Evolutionary conservation across 2,888 invertebrate species (phyloP), one percentile per base, ranked within the genome.

Genomic region (Ornithoptera alexandrae): DNA sequence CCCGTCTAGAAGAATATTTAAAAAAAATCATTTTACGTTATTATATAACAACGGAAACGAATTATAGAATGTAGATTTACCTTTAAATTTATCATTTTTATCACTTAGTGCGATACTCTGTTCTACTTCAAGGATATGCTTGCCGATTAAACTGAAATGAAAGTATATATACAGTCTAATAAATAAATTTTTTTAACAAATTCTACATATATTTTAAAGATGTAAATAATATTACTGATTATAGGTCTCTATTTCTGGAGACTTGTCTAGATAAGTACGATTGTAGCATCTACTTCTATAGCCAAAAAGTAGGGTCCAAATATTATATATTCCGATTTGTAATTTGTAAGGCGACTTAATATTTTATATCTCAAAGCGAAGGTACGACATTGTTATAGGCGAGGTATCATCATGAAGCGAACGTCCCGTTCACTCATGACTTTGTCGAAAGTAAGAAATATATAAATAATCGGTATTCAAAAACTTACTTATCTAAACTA

Each of bases 111-210:
- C 73, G 83, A 78, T 84, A 73, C 80, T 87, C 84, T 90, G 87
- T 73, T 92, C 90, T 3, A 83, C 84, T 77, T 90, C 91, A 69
- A 93, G 82, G 15, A 95, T 93, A 76, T 94, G 92, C 78, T 94
- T 95, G n/a, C 92, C 93, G 67, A 95, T 89, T 68, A 95, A 89
- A 72, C 94, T 94, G 82, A 61, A 87, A 84, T 56, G 20, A 56
- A 56, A 15, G 15, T 46, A 15, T 46, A 46, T 12, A 15, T 46
- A 46, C 0, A 46, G 2, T 46, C 2, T 15, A 15, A 46, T 46
- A 46, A 12, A 15, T 46, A 15, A 17, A 2, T 15, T 46, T 46
- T 15, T 12, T 15, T 12, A 46, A 20, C 20, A 20, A 0, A 56
- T 56, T n/a, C 7, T n/a, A 10, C 8, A 20, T 56, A 20, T 56